Base-by-base conservation (phyloP, 2,888 invertebrate species). In the Apotomis turbidana region DNA sequence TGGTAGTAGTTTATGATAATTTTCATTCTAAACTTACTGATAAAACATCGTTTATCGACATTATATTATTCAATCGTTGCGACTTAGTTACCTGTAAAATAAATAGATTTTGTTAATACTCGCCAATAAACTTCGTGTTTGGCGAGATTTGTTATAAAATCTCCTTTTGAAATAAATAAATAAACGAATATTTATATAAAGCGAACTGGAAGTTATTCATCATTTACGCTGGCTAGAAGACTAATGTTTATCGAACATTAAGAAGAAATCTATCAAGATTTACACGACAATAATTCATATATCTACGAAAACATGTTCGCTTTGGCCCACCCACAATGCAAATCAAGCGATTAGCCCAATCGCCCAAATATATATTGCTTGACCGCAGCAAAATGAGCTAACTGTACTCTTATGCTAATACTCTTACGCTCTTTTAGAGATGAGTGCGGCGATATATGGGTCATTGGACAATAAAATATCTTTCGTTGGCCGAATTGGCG, bases 391-490 rank as follows among this genome's bases (percentile, higher is more conserved):
- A 3, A 66, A 8, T 46, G 66, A 57, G 27, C 15, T n/a, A 36
- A 44, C 27, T 36, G 27, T 46, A n/a, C 4, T 10, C 9, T 9
- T n/a, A n/a, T 13, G 3, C n/a, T 27, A 44, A 12, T n/a, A 41
- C 46, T 15, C 8, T 66, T 66, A 49, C 5, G 27, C 36, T 36
- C 12, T 57, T 64, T 57, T 46, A 57, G 55, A 64, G 27, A 66
- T 46, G 15, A 57, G 66, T n/a, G 55, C 46, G 46, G 8, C 46
- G 27, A 44, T 66, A 64, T 61, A 67, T 71, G 57, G 71, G 71
- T 57, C 71, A 68, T 58, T 71, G 51, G 62, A 71, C 71, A 71
- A 71, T 71, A 67, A 71, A 71, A 67, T 71, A 71, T 68, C 27
- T 68, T 67, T 61, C 67, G 60, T 61, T 51, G 61, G 57, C 60